phyloP scores from a whole-genome alignment of 1,140 invertebrate species.

The Leptinotarsa texana region DNA sequence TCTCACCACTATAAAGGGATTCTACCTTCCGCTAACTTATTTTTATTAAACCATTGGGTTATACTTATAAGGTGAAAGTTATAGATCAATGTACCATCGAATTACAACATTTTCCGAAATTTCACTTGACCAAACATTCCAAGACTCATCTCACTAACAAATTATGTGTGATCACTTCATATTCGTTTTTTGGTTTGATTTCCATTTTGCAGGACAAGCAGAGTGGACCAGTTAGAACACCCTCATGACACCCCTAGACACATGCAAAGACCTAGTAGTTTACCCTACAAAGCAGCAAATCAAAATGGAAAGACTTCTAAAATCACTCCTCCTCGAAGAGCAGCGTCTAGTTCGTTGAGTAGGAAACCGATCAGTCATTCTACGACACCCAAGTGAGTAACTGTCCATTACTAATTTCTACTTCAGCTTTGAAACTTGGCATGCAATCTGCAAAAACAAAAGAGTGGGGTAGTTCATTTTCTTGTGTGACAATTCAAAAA shows the following conservation, averaged over 20 bases:
- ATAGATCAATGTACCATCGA: too few relatives aligned
- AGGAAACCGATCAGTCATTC: conserved; percentile 50
- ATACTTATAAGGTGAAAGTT: too few relatives aligned
- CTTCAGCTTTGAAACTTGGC: too few relatives aligned
- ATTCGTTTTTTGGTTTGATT: conserved; percentile 6
- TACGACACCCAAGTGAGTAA: conserved; percentile 58
- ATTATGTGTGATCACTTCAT: background rate
- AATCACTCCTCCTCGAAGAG: conserved; percentile 63
- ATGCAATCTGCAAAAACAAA: too few relatives aligned
- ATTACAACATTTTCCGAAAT: too few relatives aligned
- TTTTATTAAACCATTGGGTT: too few relatives aligned
- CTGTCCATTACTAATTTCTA: too few relatives aligned
- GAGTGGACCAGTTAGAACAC: conserved; percentile 62
- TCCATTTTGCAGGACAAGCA: conserved; percentile 57
- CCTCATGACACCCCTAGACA: conserved; percentile 54
- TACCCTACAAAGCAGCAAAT: conserved; percentile 65
- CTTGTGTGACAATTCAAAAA: too few relatives aligned
- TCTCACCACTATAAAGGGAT: too few relatives aligned
- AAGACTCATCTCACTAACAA: background rate
- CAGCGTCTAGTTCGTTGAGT: conserved; percentile 64
- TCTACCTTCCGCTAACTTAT: too few relatives aligned
- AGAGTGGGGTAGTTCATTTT: too few relatives aligned
- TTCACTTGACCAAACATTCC: too few relatives aligned
- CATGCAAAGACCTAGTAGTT: conserved; percentile 62
- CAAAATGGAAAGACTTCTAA: conserved; percentile 57